These are phyloP conservation scores for Agrochola macilenta DNA, from an alignment of 2,888 invertebrate genomes.

Conservation along the genomic window DNA sequence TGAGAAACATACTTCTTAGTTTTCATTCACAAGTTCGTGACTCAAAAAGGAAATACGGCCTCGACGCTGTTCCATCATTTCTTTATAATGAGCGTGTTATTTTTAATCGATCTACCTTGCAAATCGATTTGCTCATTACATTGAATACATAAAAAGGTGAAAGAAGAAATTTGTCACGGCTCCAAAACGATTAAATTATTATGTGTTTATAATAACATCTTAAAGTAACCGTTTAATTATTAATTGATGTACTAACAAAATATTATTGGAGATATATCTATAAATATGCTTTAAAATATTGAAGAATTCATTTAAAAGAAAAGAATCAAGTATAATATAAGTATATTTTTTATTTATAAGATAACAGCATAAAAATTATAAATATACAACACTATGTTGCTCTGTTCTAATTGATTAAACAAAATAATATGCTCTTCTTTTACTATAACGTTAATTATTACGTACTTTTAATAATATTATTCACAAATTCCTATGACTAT, in stretches of 20 bases:
- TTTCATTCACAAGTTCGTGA: not conserved
- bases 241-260: not conserved
- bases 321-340: not conserved
- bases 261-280: not conserved
- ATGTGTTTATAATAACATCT: not conserved
- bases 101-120: not conserved
- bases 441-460: not conserved
- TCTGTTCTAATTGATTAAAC: not conserved
- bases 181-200: not conserved
- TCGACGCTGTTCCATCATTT: not conserved
- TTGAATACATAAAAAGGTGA: not conserved
- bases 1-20: not conserved
- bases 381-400: not conserved
- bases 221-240: not conserved
- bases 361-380: not conserved
- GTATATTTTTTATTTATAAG: too few relatives aligned
- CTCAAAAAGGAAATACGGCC: not conserved
- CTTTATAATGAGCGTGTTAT: not conserved
- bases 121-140: conserved; percentile 1
- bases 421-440: not conserved
- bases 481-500: conserved; percentile 19
- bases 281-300: too few relatives aligned
- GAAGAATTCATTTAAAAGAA: not conserved
- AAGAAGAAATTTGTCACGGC: not conserved
- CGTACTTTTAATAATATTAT: conserved; percentile 3